Evolutionary conservation across 2,888 invertebrate species (phyloP), one percentile per base, ranked within the genome.

Genomic region (Fabriciana adippe): DNA sequence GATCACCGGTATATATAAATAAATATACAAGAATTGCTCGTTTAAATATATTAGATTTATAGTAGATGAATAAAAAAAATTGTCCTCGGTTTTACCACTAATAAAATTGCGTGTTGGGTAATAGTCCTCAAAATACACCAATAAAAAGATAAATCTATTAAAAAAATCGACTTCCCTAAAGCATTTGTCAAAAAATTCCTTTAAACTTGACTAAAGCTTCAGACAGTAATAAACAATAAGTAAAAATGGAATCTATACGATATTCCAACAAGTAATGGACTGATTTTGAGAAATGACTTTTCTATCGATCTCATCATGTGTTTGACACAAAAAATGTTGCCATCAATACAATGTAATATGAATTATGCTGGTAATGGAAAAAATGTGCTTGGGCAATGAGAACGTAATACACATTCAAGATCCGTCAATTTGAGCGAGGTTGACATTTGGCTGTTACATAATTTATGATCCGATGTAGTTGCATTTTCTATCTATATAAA

Each of bases 221-320:
- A 16, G 3, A 26, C 26, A 26, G 26, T 26, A 26, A 26, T 50
- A 60, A 51, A 50, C 31, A 48, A 60, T 51, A 51, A 35, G 31
- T 13, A 18, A 18, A 18, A 18, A 18, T 1, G 18, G 2, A 18
- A 61, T 14, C 18, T 61, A 60, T 26, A 60, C 31, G 60, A 31
- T 60, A 16, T 47, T 11, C 16, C 50, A 16, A 26, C 14, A 50
- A 16, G 48, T 51, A 50, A 60, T 31, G 26, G 60, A 60, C 60
- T 60, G 60, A 60, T 60, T 60, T 60, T 60, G 60, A 60, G 15
- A 35, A 61, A 61, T 51, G 35, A 18, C 35, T 61, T 61, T 41
- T 14, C 51, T 50, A 51, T 51, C 61, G 61, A 61, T 14, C 18
- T 16, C 31, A 50, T 61, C 50, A 61, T 61, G 60, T 31, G 31